Percentiles rank a stretch among this genome's conserved stretches.
Conservation (phyloP, 2,113 vertebrate species). For the Podarcis raffonei region DNA sequence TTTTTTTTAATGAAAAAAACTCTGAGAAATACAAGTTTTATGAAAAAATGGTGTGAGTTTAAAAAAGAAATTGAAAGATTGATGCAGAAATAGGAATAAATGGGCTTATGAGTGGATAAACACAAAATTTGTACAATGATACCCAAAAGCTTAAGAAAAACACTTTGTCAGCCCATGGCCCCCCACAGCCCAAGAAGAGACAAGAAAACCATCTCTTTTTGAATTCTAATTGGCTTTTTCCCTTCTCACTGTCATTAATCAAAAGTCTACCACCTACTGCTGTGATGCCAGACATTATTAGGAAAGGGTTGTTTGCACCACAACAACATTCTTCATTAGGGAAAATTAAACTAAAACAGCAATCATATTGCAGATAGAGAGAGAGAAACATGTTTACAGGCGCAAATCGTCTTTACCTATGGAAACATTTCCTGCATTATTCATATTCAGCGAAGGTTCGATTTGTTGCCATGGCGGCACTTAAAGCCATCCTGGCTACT, state of each 20-base stretch:
- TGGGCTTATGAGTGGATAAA: no score
- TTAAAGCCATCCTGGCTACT: not conserved
- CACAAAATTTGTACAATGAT: no score
- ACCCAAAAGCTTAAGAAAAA: not conserved
- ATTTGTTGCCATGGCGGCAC: not conserved
- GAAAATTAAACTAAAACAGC: slow-evolving; percentile 56
- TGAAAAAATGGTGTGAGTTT: no score
- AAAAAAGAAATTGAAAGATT: no score
- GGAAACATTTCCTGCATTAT: slow-evolving; percentile 4
- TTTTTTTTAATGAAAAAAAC: no score
- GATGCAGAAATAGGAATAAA: no score
- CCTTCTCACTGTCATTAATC: not conserved
- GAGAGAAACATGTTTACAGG: slow-evolving; percentile 30
- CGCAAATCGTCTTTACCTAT: slow-evolving; percentile 2
- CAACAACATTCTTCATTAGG: slow-evolving; percentile 59
- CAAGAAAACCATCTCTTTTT: not conserved
- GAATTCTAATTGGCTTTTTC: slow-evolving; percentile 15
- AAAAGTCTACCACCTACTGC: slow-evolving; percentile 28
- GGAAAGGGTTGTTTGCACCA: slow-evolving; percentile 53
- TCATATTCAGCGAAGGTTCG: not conserved
- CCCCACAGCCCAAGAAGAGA: not conserved
- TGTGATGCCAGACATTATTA: not conserved
- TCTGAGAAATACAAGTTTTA: no score
- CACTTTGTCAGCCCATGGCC: not conserved
- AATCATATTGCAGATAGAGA: slow-evolving; percentile 21